Base-by-base conservation (phyloP, 2,113 vertebrate species). In the Plestiodon gilberti region DNA sequence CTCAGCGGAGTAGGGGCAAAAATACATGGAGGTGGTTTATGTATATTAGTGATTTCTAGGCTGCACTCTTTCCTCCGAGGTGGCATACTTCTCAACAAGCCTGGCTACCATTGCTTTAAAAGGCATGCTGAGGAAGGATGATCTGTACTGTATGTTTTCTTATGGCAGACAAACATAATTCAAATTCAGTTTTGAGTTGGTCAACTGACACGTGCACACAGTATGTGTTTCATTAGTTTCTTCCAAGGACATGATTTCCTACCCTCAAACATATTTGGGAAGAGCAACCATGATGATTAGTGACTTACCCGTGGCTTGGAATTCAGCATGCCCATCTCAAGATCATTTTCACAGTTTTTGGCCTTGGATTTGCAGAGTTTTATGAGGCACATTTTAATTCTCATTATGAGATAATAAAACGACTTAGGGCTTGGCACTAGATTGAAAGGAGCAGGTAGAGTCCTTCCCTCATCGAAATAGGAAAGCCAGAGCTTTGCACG, bases 361-460 rank as follows among this genome's bases (percentile, higher is more conserved):
- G 97, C 95, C 91, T 98, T 98, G 84, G 97, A 97, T 96, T 99
- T 98, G 95, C 98, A 99, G 93, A 99, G 96, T 92, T 89, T 96
- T 92, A 99, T 96, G 93, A 99, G 97, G 96, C 98, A 98, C 94
- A 97, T 96, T 96, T 98, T 99, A 94, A 97, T 97, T 95, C 97
- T 98, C 90, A 99, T 96, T 95, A 97, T 97, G 96, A 99, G 95
- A 97, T 99, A 99, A 95, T 98, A 99, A 97, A 99, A 98, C 74
- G 99, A 99, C 94, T 99, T 99, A 70, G 99, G 99, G 89, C 98
- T 99, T 93, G 99, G 99, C 93, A 99, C 98, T 94, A 99, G 96
- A 89, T 99, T 99, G 94, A 98, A 99, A 85, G 99, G 98, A 88
- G 98, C 98, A 10, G 99, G 99, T 82, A 99, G 95, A 30, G 99